phyloP scores from a whole-genome alignment of 2,797 vertebrate species.

The Rhabdophis nuchalis region DNA sequence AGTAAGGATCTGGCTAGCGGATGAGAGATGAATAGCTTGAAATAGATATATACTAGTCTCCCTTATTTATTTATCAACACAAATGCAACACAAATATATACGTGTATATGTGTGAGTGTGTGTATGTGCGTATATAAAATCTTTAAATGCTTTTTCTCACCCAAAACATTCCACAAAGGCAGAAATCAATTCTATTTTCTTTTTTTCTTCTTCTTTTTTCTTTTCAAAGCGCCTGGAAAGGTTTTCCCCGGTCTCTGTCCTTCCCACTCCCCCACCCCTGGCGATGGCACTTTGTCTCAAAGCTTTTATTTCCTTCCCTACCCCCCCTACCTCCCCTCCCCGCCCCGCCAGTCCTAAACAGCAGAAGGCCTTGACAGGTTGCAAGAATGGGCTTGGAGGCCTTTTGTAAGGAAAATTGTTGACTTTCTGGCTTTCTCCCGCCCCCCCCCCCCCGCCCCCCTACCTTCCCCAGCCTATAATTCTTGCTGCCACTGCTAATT shows the following conservation, averaged over 20 bases:
- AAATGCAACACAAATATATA: too few species aligned
- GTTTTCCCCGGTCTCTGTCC: neutral
- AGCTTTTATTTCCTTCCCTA: neutral
- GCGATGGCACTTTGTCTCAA: neutral
- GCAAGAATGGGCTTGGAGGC: neutral
- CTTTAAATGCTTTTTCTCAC: neutral
- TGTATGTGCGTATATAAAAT: too few species aligned
- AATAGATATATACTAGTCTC: too few species aligned
- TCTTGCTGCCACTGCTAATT: conserved; percentile 22
- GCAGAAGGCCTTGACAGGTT: neutral
- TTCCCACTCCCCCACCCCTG: too few species aligned
- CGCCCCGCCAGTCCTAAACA: too few species aligned
- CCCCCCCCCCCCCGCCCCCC: too few species aligned
- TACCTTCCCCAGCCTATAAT: conserved; percentile 11
- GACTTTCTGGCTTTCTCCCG: conserved; percentile 9
- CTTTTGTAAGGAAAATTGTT: neutral
- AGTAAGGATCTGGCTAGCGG: too few species aligned
- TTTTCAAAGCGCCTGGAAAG: neutral
- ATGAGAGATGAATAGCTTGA: too few species aligned
- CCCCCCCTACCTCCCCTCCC: too few species aligned
- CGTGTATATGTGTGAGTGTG: too few species aligned
- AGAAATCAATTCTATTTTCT: neutral
- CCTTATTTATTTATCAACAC: too few species aligned
- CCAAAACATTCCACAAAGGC: too few species aligned
- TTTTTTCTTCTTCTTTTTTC: neutral